phyloP scores from a whole-genome alignment of 92 coral and sea anemone genomes.

The Palythoa grandis region DNA sequence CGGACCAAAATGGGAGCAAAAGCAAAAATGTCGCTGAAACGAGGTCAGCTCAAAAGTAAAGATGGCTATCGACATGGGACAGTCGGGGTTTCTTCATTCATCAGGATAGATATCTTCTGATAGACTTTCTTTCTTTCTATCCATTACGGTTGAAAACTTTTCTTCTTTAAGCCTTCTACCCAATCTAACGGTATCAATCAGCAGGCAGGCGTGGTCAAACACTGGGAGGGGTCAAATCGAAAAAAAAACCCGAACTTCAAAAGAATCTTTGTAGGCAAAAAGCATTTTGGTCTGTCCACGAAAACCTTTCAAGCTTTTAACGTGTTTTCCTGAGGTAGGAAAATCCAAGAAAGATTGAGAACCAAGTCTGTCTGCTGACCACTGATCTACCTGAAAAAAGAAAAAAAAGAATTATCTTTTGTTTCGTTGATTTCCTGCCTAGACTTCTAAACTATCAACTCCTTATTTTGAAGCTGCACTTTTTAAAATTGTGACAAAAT shows the following conservation, averaged over 20 bases:
- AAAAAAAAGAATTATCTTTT: constrained; percentile 17
- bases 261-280: not conserved
- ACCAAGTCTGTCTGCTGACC: constrained; percentile 46
- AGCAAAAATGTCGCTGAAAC: not conserved
- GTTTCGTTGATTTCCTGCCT: not conserved
- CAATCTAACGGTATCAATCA: constrained; percentile 8
- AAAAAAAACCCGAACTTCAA: too few relatives aligned
- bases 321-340: not conserved
- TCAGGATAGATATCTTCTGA: not conserved
- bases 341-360: constrained; percentile 12
- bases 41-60: not conserved
- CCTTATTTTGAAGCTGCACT: not conserved
- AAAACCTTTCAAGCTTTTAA: not conserved
- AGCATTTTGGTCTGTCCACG: not conserved
- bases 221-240: not conserved
- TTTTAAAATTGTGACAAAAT: not conserved
- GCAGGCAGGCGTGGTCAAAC: constrained; percentile 23
- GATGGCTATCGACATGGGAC: not conserved
- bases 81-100: not conserved
- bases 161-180: not conserved
- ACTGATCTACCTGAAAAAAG: constrained; percentile 40
- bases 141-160: not conserved
- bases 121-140: not conserved
- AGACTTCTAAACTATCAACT: not conserved
- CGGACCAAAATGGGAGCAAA: not conserved